Conservation (phyloP, 2,113 vertebrate species). For the Grammomys dolichurus region DNA sequence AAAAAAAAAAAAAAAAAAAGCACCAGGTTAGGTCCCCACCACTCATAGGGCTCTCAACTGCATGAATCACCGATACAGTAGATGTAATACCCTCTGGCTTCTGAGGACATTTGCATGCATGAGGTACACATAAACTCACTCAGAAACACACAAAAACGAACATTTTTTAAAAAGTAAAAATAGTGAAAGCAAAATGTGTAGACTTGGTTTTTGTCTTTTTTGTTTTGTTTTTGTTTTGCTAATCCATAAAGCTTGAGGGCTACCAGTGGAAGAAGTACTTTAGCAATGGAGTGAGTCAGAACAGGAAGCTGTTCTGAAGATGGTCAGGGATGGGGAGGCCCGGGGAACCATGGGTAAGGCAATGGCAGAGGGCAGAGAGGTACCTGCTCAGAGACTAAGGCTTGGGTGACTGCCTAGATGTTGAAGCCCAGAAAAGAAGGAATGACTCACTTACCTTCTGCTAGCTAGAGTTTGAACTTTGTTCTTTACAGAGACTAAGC, state of each 20-base stretch:
- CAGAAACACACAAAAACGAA: background rate
- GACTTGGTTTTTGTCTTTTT: too few relatives aligned
- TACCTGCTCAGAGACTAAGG: background rate
- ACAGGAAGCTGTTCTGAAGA: background rate
- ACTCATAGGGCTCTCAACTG: background rate
- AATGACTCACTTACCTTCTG: background rate
- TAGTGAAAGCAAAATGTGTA: background rate
- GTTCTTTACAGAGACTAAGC: background rate
- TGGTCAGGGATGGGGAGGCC: background rate
- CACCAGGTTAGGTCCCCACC: too few relatives aligned
- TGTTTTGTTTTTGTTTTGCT: too few relatives aligned
- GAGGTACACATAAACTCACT: background rate
- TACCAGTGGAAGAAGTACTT: background rate
- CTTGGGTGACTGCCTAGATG: background rate
- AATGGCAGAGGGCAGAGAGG: background rate
- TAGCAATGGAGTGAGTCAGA: background rate
- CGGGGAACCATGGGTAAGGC: background rate
- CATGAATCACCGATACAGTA: background rate
- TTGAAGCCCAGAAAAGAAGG: background rate
- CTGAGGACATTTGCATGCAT: background rate
- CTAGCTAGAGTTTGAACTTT: background rate
- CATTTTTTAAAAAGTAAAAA: background rate
- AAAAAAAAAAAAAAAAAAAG: too few relatives aligned
- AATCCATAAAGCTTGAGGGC: background rate
- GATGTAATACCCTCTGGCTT: background rate